Evolutionary conservation across 2,888 invertebrate species (phyloP), one percentile per base, ranked within the genome.

Genomic region (Drosophila greeni): DNA sequence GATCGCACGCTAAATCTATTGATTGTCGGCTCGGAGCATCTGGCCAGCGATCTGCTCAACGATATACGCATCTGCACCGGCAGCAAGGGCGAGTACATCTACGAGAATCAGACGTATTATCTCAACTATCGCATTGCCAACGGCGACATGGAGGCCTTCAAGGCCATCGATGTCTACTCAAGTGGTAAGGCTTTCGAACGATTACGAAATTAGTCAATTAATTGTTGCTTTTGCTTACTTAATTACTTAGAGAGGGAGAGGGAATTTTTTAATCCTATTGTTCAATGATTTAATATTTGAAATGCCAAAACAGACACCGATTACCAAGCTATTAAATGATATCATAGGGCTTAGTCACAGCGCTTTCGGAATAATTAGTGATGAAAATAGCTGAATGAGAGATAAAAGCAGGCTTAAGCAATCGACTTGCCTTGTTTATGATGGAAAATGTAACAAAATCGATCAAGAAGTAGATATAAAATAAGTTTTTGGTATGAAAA

Each of bases 1-100:
- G 89, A 89, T 48, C 87, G 86, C 58, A 87, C 88, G 56, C 83
- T 98, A 78, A 97, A 97, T 90, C 91, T 97, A 83, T 93, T 97
- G 62, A 93, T 98, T 85, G 91, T 98, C 55, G 97, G 97, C 80
- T 92, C 94, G 76, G 95, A 95, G 86, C 95, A 95, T 66, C 91
- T 97, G 75, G 95, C 97, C 18, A 95, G 95, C 70, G 95, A 96
- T 88, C 93, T 97, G 81, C 94, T 95, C 74, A 93, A 94, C 85
- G 95, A 97, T 82, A 94, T 97, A 70, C 91, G 94, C 85, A 94
- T 94, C 60, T 95, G 96, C 82, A 96, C 96, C 87, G 95, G 95
- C 84, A 93, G 95, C 67, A 96, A 97, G 88, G 90, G 91, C 8
- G 95, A 96, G 87, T 95, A 95, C 79, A 91, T 92, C 84, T 93